Conservation (phyloP, 2,888 invertebrate species). For the Thera obeliscata region DNA sequence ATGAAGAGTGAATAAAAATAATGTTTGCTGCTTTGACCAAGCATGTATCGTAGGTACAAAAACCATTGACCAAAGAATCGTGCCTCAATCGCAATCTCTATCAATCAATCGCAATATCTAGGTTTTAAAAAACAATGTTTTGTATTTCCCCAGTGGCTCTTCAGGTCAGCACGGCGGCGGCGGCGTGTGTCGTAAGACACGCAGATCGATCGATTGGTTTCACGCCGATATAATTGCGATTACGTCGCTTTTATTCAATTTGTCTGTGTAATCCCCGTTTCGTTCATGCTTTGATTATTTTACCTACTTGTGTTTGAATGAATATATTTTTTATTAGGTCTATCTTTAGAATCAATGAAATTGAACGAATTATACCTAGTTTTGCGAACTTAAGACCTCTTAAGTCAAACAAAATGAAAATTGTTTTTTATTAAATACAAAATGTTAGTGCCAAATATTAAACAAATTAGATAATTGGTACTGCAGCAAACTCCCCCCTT, state of each 20-base stretch:
- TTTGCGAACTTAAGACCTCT: too few species aligned
- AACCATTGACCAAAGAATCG: background rate
- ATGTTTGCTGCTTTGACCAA: background rate
- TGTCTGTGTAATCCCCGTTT: constrained; percentile 30
- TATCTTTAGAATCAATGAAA: too few species aligned
- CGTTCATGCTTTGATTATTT: background rate
- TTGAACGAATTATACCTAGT: too few species aligned
- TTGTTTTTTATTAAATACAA: too few species aligned
- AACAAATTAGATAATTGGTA: too few species aligned
- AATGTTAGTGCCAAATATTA: too few species aligned
- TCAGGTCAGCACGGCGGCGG: constrained; percentile 30
- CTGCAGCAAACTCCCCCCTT: too few species aligned
- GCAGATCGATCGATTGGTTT: constrained; percentile 37
- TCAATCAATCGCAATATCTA: background rate
- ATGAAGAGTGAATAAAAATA: too few species aligned
- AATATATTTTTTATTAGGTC: too few species aligned
- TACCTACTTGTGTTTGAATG: background rate
- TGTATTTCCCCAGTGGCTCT: constrained; percentile 24
- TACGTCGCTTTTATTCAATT: constrained; percentile 35
- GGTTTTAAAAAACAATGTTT: background rate
- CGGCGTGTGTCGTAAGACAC: constrained; percentile 33
- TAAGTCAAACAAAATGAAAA: too few species aligned
- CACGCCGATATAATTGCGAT: constrained; percentile 42
- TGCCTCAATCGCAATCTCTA: background rate
- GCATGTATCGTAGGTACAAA: background rate